Evolutionary conservation across 2,888 invertebrate species (phyloP), one percentile per base, ranked within the genome.

Genomic region (Spicauda simplicius): DNA sequence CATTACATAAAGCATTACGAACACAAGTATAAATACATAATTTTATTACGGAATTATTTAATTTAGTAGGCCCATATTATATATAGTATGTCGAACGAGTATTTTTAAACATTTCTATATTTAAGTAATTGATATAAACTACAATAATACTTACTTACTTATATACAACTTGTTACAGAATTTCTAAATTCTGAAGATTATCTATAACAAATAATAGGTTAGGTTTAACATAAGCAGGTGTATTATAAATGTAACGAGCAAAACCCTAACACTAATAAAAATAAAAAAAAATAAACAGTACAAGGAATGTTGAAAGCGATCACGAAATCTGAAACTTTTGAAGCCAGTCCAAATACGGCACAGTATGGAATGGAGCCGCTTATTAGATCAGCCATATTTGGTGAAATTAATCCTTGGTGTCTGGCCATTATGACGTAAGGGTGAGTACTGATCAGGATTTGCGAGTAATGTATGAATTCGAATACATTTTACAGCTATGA

Each of bases 381-480:
- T 71, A 71, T 71, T 71, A 71, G 69, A 69, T 71, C 71, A 64
- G 63, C 70, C 67, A 60, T 66, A 66, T 65, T 69, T 70, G 65
- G 70, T 64, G 60, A 71, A 66, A 69, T 67, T 71, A 69, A 67
- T 71, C 61, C 70, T 54, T 61, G 58, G 67, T 67, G 67, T 67
- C 61, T 50, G 45, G 56, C 58, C 20, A 53, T 58, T 65, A 69
- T 65, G 61, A 65, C 50, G 52, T 62, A 53, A 56, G 56, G 64
- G 56, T 61, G 64, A 48, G 53, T 69, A 56, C 45, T 60, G 61
- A 54, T 53, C 16, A 57, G 60, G 37, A 54, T 30, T 64, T 54
- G 37, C 54, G 25, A 33, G 45, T n/a, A 59, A 30, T 25, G 18
- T 50, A 50, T 67, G 60, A 64, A 45, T 45, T 45, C n/a, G 45